These are phyloP conservation scores for Chrysotoxum bicinctum DNA, from an alignment of 2,888 invertebrate genomes.

Conservation along the genomic window DNA sequence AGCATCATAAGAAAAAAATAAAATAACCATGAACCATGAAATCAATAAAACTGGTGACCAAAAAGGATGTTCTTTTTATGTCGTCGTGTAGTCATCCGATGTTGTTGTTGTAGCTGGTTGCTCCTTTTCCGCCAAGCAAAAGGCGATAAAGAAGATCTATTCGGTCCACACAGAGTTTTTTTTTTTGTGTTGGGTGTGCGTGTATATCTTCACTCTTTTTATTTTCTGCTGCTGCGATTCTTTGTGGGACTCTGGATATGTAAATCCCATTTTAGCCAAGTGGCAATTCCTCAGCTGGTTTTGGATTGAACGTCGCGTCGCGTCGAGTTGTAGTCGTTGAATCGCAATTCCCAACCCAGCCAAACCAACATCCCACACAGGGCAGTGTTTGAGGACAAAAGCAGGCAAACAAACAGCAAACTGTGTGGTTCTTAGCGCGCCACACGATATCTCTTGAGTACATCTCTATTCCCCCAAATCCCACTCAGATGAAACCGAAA, in stretches of 20 bases:
- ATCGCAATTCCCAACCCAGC: neutral
- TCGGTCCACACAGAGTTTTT: constrained; percentile 24
- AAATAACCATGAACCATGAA: constrained; percentile 48
- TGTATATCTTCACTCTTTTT: constrained; percentile 6
- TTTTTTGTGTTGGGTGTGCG: constrained; percentile 1
- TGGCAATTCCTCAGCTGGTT: constrained; percentile 71
- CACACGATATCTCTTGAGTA: constrained; percentile 70
- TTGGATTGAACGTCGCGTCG: neutral
- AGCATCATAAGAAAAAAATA: neutral
- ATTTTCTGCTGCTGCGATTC: neutral
- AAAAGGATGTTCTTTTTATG: constrained; percentile 55
- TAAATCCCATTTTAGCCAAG: constrained; percentile 71
- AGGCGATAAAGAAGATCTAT: constrained; percentile 62
- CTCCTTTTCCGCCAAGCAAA: constrained; percentile 35
- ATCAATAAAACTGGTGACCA: constrained; percentile 72
- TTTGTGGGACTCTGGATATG: constrained; percentile 37
- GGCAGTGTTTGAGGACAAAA: neutral
- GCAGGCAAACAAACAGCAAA: constrained; percentile 36
- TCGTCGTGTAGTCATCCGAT: constrained; percentile 4
- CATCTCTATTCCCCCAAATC: constrained; percentile 70
- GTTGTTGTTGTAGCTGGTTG: constrained; percentile 18
- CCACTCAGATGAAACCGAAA: constrained; percentile 62
- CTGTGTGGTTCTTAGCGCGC: constrained; percentile 70
- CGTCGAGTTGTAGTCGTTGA: neutral
- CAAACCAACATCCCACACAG: constrained; percentile 48